Evolutionary conservation across 2,797 vertebrate species (phyloP), one percentile per base, ranked within the genome.

Genomic region (Micropoecilia bifurca): DNA sequence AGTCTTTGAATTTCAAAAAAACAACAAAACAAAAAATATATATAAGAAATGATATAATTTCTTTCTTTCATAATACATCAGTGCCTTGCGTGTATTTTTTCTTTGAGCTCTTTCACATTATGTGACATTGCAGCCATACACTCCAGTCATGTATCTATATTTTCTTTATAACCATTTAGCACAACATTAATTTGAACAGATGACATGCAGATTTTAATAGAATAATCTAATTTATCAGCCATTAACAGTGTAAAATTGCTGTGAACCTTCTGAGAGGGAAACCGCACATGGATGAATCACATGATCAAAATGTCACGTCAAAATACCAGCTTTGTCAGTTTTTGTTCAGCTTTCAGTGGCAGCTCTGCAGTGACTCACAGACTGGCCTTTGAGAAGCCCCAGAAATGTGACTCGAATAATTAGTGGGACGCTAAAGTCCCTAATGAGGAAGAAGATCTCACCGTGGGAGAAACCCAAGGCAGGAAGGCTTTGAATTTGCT

Each of bases 341-440:
- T 50, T 74, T 45, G 48, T 80, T 83, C 41, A 78, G 50, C 73
- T 66, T 66, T 78, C 71, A 75, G 76, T 30, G 20, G 73, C 66
- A 22, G 82, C 28, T 71, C 39, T 18, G 33, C 59, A 80, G 55
- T 16, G 77, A 71, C 57, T 75, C 55, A 71, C 12, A 72, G 61
- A 71, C 1, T 46, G 71, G 77, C 81, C 80, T 87, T 81, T 74
- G 36, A 83, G 74, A 86, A 79, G 82, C 79, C 77, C 74, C 63
- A 75, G 79, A 41, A 75, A 83, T 22, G 53, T 74, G 74, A 80
- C 41, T 81, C 39, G 25, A 71, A 71, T 71, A 71, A 71, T 45
- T n/a, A 16, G 39, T 69, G 25, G 68, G n/a, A 45, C 45, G 66
- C 25, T 43, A 10, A 43, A 69, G 13, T 45, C 66, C n/a, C 39